Conservation (phyloP, 1,140 invertebrate genomes). For the Bradynema listronoti region DNA sequence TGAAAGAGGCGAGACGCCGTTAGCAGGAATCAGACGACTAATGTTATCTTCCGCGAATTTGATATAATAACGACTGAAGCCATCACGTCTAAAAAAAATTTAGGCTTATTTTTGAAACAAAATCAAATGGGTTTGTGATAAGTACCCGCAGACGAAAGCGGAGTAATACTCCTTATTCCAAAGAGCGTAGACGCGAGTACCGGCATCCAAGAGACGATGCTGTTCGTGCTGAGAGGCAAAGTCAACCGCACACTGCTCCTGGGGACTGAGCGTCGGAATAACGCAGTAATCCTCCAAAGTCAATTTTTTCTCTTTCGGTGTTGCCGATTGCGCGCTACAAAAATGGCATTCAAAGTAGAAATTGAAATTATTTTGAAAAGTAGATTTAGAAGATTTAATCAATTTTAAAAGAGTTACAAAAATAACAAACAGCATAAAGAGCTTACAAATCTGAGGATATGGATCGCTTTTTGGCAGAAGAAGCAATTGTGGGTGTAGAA, state of each 20-base stretch:
- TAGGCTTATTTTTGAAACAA: conserved; percentile 6
- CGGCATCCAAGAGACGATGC: conserved; percentile 18
- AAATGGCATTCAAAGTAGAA: no score
- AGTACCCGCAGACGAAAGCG: conserved; percentile 46
- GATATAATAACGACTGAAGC: conserved; percentile 50
- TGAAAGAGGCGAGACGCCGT: conserved; percentile 42
- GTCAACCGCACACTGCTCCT: conserved; percentile 38
- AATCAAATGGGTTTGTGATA: not conserved
- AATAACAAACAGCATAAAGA: no score
- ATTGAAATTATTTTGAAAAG: no score
- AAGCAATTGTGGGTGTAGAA: not conserved
- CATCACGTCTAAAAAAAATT: conserved; percentile 40
- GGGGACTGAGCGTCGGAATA: conserved; percentile 19
- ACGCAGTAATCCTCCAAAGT: conserved; percentile 14
- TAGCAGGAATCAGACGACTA: conserved; percentile 35
- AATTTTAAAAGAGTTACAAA: no score
- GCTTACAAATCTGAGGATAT: conserved; percentile 3
- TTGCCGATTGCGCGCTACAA: no score
- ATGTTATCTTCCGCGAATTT: conserved; percentile 43
- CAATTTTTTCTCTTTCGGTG: conserved; percentile 16
- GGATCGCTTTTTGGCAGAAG: not conserved
- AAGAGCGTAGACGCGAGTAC: conserved; percentile 45
- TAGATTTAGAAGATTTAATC: no score
- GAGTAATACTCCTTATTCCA: conserved; percentile 48
- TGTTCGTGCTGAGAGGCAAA: conserved; percentile 12